Base-by-base conservation (phyloP, 2,113 vertebrate genomes). In the Elgaria multicarinata region DNA sequence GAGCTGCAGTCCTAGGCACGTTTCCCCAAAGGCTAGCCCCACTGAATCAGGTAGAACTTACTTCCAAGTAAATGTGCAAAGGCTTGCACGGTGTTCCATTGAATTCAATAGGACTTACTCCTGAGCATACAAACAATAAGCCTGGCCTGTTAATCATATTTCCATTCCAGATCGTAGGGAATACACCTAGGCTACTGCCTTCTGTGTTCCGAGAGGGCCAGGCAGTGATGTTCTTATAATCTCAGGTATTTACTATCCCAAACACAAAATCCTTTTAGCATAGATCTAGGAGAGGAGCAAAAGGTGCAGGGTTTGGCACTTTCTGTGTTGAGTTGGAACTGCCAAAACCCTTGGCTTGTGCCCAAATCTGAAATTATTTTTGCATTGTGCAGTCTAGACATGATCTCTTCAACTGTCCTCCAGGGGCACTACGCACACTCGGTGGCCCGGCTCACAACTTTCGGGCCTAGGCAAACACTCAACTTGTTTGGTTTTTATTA, bases 341-440 rank as follows among this genome's bases (percentile, higher is more conserved):
- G 86, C 82, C 86, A 88, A 85, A 85, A 58, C 33, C 26, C 28
- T 66, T 88, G 86, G 81, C 80, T 71, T 64, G 39, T 50, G 69
- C 44, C 81, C 80, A 79, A 71, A 87, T 84, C 62, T 87, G 86
- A 91, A 84, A 85, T 75, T 88, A 88, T 88, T 85, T 85, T 85
- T 88, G 42, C 42, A 85, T 85, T 85, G 77, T 80, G 67, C 55
- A 75, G 86, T 88, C 82, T 74, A 91, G 86, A 91, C 67, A 85
- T 62, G 71, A 88, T 39, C 82, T 85, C 53, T n/a, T 85, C 53
- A 74, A 53, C 66, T 88, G 90, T 80, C 66, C 86, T 88, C 75
- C 75, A 72, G 86, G 66, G 82, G 53, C 64, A 80, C 50, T 79
- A 42, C 22, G 50, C 75, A 74, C 20, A 64, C 46, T 91, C 58